Evolutionary conservation across 2,888 invertebrate genomes (phyloP).

Genomic region (Phrixothrix hirtus): DNA sequence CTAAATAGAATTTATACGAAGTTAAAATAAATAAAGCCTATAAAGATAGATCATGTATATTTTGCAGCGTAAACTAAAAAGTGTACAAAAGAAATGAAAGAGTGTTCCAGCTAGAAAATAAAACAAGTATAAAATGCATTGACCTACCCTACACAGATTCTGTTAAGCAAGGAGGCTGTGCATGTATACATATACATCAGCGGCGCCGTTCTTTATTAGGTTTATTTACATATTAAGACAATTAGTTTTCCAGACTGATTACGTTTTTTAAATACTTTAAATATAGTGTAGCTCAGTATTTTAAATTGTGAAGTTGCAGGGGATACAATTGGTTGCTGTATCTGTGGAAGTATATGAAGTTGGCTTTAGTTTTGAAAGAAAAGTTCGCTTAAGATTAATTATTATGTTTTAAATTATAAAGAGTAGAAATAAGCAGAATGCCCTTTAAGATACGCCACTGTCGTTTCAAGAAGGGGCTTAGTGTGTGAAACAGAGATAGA

Average conservation of each 20-base stretch:
- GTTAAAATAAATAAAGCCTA: slow-evolving; percentile 48
- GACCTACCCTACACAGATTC: slow-evolving; percentile 59
- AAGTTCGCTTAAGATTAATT: too few relatives aligned
- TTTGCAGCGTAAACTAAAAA: slow-evolving; percentile 49
- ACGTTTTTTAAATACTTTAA: too few relatives aligned
- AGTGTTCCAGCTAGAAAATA: slow-evolving; percentile 54
- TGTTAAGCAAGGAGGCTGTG: slow-evolving; percentile 57
- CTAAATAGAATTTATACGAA: slow-evolving; percentile 15
- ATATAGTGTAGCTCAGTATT: too few relatives aligned
- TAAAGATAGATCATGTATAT: slow-evolving; percentile 47
- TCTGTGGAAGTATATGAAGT: too few relatives aligned
- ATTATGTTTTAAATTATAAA: too few relatives aligned
- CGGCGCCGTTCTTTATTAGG: slow-evolving; percentile 39
- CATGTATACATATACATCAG: slow-evolving; percentile 53
- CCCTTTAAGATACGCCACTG: slow-evolving; percentile 18
- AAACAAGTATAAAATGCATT: slow-evolving; percentile 58
- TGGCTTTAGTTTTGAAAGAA: too few relatives aligned
- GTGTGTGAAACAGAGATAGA: slow-evolving; percentile 55
- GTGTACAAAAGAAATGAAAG: slow-evolving; percentile 53
- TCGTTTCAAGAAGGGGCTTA: slow-evolving; percentile 35
- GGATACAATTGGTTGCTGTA: too few relatives aligned
- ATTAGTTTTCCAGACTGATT: too few relatives aligned
- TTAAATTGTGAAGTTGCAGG: too few relatives aligned
- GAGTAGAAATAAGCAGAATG: too few relatives aligned
- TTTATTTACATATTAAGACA: slow-evolving; percentile 1